Percentiles rank a stretch among this genome's conserved stretches.
These are phyloP conservation scores for Chrysomallon squamiferum DNA, from an alignment of 1,140 invertebrate species.

Conservation along the genomic window DNA sequence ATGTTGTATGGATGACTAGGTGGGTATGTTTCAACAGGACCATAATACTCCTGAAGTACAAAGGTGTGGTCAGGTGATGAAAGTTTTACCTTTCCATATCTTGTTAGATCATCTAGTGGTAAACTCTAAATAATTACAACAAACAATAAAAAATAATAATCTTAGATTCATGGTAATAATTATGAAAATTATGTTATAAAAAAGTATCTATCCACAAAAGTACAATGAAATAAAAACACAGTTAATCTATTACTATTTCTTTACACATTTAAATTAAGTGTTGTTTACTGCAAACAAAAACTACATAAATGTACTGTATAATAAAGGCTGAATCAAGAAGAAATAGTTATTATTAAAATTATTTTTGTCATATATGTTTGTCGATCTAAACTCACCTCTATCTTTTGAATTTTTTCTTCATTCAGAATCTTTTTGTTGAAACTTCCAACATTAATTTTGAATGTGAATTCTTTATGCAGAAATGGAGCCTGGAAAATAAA, in stretches of 20 bases:
- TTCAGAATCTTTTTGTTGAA: conserved; percentile 85
- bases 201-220: too few relatives aligned
- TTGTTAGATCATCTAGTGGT: conserved; percentile 73
- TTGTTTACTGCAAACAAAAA: too few relatives aligned
- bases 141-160: too few relatives aligned
- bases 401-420: conserved; percentile 81
- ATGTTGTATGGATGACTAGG: conserved; percentile 76
- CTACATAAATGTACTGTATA: too few relatives aligned
- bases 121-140: conserved; percentile 63
- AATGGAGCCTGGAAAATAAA: conserved; percentile 67
- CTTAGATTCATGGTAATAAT: too few relatives aligned
- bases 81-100: conserved; percentile 81
- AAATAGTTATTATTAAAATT: too few relatives aligned
- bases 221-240: too few relatives aligned
- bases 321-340: too few relatives aligned
- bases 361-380: too few relatives aligned
- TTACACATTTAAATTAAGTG: too few relatives aligned
- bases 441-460: conserved; percentile 85
- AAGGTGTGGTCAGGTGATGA: conserved; percentile 82
- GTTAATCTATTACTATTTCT: too few relatives aligned
- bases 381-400: conserved; percentile 76
- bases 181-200: too few relatives aligned
- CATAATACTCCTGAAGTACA: conserved; percentile 88
- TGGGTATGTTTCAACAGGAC: conserved; percentile 66
- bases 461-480: conserved; percentile 69